These are phyloP conservation scores for Arctopsyche grandis DNA, from an alignment of 1,140 invertebrate genomes.

Conservation along the genomic window DNA sequence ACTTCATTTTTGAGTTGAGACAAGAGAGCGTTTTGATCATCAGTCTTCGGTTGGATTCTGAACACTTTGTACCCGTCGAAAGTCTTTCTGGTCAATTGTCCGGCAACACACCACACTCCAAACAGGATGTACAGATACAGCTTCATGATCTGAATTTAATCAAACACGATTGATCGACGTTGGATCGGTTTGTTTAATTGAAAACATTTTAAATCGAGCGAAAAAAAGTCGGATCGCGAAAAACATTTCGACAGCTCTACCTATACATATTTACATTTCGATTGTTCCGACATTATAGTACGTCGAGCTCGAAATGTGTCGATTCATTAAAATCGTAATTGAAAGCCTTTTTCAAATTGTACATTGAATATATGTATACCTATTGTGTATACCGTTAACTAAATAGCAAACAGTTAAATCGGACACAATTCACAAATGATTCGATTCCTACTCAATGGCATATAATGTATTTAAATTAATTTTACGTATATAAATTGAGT, in stretches of 20 bases:
- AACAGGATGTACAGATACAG: not conserved
- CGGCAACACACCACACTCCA: not conserved
- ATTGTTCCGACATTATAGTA: no score
- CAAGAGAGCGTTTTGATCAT: constrained; percentile 56
- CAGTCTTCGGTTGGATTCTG: constrained; percentile 56
- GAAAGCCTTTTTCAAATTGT: no score
- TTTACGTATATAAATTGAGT: no score
- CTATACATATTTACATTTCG: not conserved
- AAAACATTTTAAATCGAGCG: not conserved
- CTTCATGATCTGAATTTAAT: constrained; percentile 18
- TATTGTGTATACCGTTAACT: no score
- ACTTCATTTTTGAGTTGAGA: constrained; percentile 52
- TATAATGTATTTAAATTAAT: no score
- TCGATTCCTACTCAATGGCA: no score
- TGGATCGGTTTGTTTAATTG: not conserved
- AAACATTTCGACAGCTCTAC: not conserved
- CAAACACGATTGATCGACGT: not conserved
- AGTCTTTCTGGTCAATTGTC: constrained; percentile 32
- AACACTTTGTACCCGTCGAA: constrained; percentile 60
- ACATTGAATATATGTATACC: no score
- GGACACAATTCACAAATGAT: no score
- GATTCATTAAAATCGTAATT: no score
- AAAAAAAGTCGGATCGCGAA: not conserved
- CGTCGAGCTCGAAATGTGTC: no score
- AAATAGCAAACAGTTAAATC: no score